Base-by-base conservation (phyloP, 2,888 invertebrate genomes). In the Athalia cordata region DNA sequence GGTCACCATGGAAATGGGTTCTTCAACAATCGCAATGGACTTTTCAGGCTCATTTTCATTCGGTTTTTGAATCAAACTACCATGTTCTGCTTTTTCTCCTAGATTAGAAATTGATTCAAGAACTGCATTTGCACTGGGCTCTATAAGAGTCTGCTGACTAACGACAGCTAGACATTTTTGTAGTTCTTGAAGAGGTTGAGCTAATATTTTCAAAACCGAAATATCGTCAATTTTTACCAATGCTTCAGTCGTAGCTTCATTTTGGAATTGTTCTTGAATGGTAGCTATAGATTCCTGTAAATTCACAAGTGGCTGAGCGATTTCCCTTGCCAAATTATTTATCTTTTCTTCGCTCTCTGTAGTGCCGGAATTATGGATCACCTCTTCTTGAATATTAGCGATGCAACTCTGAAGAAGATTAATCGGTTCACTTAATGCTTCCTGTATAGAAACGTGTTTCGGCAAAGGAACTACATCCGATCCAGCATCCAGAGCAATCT, bases 161-260 rank as follows among this genome's bases (percentile, higher is more conserved):
- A 92, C 85, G 78, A 91, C 88, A 89, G 91, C 90, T 79, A 92
- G 85, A 61, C 91, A 91, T 8, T 85, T 90, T 67, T 91, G 88
- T 65, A 92, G 84, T 81, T 92, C 92, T 55, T 91, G 89, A 72
- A 92, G 86, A 13, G 92, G 91, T 79, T 91, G 88, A 52, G 92
- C 92, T 11, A 92, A 86, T 3, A 90, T 90, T 74, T 90, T 87
- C 57, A 91, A 83, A 4, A 91, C 82, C 0, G 87, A 83, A 47
- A 84, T 59, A 61, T 81, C 82, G 2, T 84, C 83, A 4, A 74
- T 67, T 55, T 79, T 79, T 1, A 79, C 75, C 0, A 84, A 5
- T 13, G 82, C 81, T 5, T 75, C 66, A 0, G 80, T 4, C 43
- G 81, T 83, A 0, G 81, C 75, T 0, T 74, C 78, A 1, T 61